Percentiles rank a stretch among this genome's conserved stretches.
Evolutionary conservation across 2,888 invertebrate species (phyloP).

Genomic region (Stenichneumon culpator): DNA sequence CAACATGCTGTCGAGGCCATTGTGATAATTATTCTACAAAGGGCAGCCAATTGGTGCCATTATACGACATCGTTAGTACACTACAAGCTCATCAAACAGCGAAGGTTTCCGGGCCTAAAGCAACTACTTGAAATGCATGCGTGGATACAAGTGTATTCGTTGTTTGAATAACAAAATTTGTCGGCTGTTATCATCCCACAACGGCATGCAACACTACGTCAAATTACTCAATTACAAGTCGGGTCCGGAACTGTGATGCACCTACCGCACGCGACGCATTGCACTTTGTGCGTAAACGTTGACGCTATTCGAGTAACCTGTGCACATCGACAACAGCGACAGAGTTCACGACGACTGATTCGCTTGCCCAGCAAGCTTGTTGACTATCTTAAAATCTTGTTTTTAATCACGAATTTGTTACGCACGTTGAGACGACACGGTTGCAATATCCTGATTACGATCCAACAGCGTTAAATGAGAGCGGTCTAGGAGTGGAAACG

Average conservation of each 20-base stretch:
- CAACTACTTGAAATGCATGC: slow-evolving; percentile 9
- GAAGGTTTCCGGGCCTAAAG: neutral
- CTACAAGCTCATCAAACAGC: neutral
- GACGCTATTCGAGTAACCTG: slow-evolving; percentile 23
- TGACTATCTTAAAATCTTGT: neutral
- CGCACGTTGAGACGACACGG: neutral
- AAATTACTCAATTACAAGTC: slow-evolving; percentile 11
- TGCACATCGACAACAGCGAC: neutral
- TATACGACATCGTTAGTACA: slow-evolving; percentile 1
- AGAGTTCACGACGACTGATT: too few species aligned
- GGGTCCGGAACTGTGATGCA: slow-evolving; percentile 35
- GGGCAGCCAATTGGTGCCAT: slow-evolving; percentile 26
- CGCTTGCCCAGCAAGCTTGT: neutral
- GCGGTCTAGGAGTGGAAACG: slow-evolving; percentile 14
- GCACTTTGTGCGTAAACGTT: slow-evolving; percentile 37
- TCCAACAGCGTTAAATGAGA: neutral
- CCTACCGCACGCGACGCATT: slow-evolving; percentile 25
- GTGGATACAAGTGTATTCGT: slow-evolving; percentile 51
- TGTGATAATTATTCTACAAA: slow-evolving; percentile 62
- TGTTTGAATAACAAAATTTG: slow-evolving; percentile 64
- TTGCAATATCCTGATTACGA: neutral
- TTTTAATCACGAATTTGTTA: neutral
- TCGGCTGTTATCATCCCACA: slow-evolving; percentile 40
- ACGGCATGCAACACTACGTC: slow-evolving; percentile 12
- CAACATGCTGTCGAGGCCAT: slow-evolving; percentile 41